These are phyloP conservation scores for Imbricaverruca yamaguchii DNA, from an alignment of 2,888 invertebrate genomes.

Conservation along the genomic window DNA sequence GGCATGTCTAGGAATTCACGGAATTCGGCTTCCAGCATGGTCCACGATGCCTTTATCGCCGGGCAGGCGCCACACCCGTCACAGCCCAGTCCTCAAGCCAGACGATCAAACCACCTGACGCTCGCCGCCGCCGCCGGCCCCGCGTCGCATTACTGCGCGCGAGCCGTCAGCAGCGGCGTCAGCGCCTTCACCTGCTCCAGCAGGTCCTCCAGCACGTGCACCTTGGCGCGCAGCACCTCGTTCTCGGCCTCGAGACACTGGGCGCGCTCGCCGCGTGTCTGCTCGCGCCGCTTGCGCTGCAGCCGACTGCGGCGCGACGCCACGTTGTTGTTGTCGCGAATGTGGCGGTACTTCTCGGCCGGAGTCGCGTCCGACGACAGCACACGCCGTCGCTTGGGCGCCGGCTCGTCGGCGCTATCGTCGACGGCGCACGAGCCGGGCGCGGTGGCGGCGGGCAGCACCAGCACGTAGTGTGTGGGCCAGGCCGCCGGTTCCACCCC, in stretches of 20 bases:
- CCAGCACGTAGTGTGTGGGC: background rate
- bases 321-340: constrained; percentile 68
- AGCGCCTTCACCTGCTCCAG: constrained; percentile 49
- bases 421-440: background rate
- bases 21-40: no score
- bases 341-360: constrained; percentile 53
- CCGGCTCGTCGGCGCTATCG: background rate
- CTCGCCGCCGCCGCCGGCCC: no score
- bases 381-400: background rate
- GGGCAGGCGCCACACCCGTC: no score
- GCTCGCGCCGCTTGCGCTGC: constrained; percentile 57
- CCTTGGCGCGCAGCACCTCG: constrained; percentile 55
- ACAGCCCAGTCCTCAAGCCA: no score
- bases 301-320: constrained; percentile 65
- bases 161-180: background rate
- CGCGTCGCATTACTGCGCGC: background rate
- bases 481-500: background rate
- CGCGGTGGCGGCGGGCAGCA: background rate
- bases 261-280: constrained; percentile 50
- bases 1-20: no score
- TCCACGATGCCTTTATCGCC: no score
- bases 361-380: background rate
- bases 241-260: constrained; percentile 55
- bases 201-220: constrained; percentile 59
- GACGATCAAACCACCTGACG: no score